Percentiles rank a stretch among this genome's conserved stretches.
Conservation (phyloP, 2,113 vertebrate genomes). For the Panthera tigris region DNA sequence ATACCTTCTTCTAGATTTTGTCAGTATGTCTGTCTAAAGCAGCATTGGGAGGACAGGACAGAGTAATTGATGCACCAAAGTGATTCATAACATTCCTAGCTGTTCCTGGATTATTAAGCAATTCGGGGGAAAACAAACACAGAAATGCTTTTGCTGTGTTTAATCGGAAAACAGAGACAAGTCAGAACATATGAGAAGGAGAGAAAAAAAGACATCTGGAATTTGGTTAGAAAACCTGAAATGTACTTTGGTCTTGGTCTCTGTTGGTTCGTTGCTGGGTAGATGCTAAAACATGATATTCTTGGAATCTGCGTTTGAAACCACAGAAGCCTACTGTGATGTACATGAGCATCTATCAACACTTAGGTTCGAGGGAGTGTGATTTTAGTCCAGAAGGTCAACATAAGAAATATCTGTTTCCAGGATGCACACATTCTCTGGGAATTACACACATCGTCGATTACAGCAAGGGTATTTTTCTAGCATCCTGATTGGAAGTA, state of each 20-base stretch:
- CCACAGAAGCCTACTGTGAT: accelerated
- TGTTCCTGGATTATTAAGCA: not conserved
- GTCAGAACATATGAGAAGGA: not conserved
- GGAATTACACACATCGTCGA: not conserved
- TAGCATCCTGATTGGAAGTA: too few relatives aligned
- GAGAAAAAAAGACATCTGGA: not conserved
- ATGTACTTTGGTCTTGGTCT: not conserved
- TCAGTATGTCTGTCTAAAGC: not conserved
- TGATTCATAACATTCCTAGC: not conserved
- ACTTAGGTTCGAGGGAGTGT: not conserved
- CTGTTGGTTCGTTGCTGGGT: not conserved
- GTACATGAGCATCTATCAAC: too few relatives aligned
- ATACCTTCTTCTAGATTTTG: not conserved
- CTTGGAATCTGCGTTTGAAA: not conserved
- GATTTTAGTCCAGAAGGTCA: accelerated
- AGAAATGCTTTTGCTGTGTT: accelerated
- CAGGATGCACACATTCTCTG: not conserved
- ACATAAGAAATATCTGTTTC: not conserved
- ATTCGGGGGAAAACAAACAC: not conserved
- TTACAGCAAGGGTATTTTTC: not conserved
- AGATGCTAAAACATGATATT: too few relatives aligned
- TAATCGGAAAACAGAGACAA: not conserved
- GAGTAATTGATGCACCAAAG: accelerated
- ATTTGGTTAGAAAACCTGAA: not conserved
- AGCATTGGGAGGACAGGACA: accelerated